Evolutionary conservation across 92 coral and sea anemone species (phyloP), one percentile per base, ranked within the genome.

Genomic region (Zoanthus gigantus): DNA sequence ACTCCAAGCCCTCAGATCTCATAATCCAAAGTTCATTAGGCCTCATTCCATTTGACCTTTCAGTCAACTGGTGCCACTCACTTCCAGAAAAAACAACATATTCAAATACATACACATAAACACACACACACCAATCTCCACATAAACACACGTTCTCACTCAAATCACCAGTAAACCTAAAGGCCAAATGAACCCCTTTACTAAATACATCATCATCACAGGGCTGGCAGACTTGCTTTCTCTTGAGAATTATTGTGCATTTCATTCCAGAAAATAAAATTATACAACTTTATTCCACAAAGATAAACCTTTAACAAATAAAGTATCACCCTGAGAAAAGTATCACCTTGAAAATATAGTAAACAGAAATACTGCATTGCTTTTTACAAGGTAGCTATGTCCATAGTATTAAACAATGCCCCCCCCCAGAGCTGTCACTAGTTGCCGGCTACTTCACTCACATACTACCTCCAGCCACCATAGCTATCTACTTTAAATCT

Each of bases 1-100:
- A 23, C 6, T 28, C 85, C 75, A 81, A 47, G 97, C 99, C 98
- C 99, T 97, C 99, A 95, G 98, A 93, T 97, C 99, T 94, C 97
- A 97, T 95, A 97, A 93, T 97, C 96, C 95, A 66, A 82, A 84
- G 96, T 90, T 95, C 99, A 97, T 69, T 13, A 77, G 99, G 97
- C 92, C 98, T 71, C 90, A 88, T 72, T 93, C 98, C 78, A 72
- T 77, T 93, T 57, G 88, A 83, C 89, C 92, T 83, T 93, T 83
- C 91, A 88, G 87, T 88, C 87, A 83, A 54, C 66, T 16, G 63
- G 84, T 76, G 80, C 87, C 72, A 91, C 88, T 85, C 89, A 86
- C 9, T 84, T 85, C 85, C 91, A 91, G 85, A 82, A 84, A 53
- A 6, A 18, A 73, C 67, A 37, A 89, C 83, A 90, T 80, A 83